phyloP scores from a whole-genome alignment of 2,113 vertebrate genomes.

The Ciconia boyciana region DNA sequence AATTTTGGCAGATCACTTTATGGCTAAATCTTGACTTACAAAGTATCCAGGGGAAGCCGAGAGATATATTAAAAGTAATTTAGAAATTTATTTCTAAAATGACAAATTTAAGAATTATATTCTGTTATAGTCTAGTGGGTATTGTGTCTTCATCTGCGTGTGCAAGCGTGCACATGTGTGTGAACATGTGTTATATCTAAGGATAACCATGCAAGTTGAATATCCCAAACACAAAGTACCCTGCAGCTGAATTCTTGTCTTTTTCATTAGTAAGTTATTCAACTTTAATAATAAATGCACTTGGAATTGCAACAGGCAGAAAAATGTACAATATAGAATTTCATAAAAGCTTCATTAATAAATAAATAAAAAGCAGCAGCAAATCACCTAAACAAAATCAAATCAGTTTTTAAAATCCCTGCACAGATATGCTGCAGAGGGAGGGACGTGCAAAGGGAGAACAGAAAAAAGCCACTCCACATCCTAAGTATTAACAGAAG shows the following conservation, averaged over 20 bases:
- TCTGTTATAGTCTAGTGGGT: neutral
- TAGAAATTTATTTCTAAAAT: neutral
- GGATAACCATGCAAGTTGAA: neutral
- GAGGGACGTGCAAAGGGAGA: neutral
- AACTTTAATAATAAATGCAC: constrained; percentile 50
- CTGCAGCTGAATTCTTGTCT: constrained; percentile 6
- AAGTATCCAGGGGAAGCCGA: neutral
- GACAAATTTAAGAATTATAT: neutral
- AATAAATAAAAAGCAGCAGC: constrained; percentile 47
- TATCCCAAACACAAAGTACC: neutral
- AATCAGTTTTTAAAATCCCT: neutral
- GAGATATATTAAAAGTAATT: neutral
- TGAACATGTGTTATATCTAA: neutral
- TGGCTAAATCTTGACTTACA: neutral
- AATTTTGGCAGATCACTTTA: neutral
- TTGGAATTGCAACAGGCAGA: constrained; percentile 32
- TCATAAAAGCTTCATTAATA: constrained; percentile 51
- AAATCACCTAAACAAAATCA: constrained; percentile 15
- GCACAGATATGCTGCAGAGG: neutral
- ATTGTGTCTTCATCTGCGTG: neutral
- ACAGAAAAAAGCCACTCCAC: neutral
- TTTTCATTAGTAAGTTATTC: constrained; percentile 35
- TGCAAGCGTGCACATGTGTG: neutral
- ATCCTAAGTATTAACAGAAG: neutral
- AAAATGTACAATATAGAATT: constrained; percentile 7